Evolutionary conservation across 1,140 invertebrate species (phyloP), one percentile per base, ranked within the genome.

Genomic region (Panagrolaimus sp.): DNA sequence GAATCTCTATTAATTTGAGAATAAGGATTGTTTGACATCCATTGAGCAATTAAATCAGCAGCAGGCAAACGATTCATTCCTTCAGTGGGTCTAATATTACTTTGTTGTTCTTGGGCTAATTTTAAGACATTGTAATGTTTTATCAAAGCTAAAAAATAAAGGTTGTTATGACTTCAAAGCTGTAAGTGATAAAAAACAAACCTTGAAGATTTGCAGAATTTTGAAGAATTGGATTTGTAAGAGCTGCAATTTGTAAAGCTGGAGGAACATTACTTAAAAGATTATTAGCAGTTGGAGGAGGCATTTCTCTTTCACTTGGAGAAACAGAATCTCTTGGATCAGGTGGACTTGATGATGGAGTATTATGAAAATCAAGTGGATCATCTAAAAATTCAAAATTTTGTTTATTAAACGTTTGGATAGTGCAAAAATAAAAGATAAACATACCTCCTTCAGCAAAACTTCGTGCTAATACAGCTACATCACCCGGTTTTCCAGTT

Each of bases 391-490:
- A 16, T n/a, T 3, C 14, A 63, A 20, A 47, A 47, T 4, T 14
- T 25, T n/a, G n/a, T n/a, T 51, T 51, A 16, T 20, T 1, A 8
- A 25, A 51, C 13, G n/a, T n/a, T n/a, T n/a, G n/a, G n/a, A n/a
- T n/a, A n/a, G n/a, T n/a, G 5, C 47, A 48, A 48, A 14, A 48
- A 48, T 4, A 23, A 14, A 57, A 57, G 11, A 57, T 11, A 57
- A 57, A 16, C 51, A 25, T 11, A 42, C 62, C 62, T n/a, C 27
- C 27, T 43, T 63, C 62, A 44, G 64, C 23, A 25, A 47, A 66
- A 66, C 64, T 66, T 46, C 46, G 20, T 3, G 64, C 64, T 47
- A 66, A 47, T 27, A 66, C 46, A 16, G 42, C 23, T 11, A 66
- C 64, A 27, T 66, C 46, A 9, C 64, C 64, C n/a, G 64, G 64